These are phyloP conservation scores for Diarsia brunnea DNA, from an alignment of 2,888 invertebrate genomes.

Conservation along the genomic window DNA sequence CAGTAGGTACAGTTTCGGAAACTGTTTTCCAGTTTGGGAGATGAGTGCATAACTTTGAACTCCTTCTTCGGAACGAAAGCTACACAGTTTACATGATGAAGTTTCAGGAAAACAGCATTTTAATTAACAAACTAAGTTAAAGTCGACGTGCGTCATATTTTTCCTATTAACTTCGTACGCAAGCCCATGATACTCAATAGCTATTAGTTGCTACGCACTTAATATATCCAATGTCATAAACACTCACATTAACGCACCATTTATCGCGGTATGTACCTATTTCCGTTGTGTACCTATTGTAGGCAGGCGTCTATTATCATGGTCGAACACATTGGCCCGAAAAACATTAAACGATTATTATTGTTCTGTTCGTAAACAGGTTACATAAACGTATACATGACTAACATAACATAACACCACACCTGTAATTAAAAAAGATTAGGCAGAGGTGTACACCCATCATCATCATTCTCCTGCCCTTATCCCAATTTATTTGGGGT, in stretches of 20 bases:
- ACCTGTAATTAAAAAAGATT: no score
- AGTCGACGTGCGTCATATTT: constrained; percentile 26
- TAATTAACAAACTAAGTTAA: neutral
- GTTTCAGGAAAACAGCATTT: neutral
- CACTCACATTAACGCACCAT: constrained; percentile 53
- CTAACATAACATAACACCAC: neutral
- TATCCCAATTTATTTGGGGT: no score
- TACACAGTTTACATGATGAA: neutral
- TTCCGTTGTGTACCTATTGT: constrained; percentile 27
- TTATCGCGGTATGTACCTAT: constrained; percentile 32
- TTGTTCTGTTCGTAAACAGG: constrained; percentile 12
- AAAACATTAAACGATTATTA: constrained; percentile 41
- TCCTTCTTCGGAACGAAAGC: neutral
- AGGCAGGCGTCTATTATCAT: constrained; percentile 28
- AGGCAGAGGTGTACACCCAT: no score
- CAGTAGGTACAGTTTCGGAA: neutral
- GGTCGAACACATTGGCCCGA: constrained; percentile 25
- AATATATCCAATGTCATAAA: constrained; percentile 61
- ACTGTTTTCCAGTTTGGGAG: neutral
- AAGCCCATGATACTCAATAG: constrained; percentile 34
- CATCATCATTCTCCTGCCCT: no score
- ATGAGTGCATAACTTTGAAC: neutral
- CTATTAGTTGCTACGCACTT: constrained; percentile 51
- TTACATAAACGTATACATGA: constrained; percentile 2
- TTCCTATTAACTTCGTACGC: constrained; percentile 17